Conservation (phyloP, 2,113 vertebrate species). For the Sclerurus mexicanus region DNA sequence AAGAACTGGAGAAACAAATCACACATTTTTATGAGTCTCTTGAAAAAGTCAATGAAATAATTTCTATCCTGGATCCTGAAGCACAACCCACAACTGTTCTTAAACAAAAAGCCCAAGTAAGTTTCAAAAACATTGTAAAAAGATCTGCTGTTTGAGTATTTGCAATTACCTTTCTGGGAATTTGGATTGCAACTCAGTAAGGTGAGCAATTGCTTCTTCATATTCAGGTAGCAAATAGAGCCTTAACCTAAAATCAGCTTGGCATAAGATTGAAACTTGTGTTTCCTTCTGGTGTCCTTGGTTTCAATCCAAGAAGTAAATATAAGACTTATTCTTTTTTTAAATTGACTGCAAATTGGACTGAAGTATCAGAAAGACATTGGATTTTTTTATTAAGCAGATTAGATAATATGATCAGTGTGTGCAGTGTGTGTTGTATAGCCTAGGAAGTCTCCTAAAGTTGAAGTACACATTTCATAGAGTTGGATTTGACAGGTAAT, state of each 20-base stretch:
- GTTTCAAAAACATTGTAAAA: not conserved
- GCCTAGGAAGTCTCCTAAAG: not conserved
- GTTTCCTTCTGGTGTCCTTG: not conserved
- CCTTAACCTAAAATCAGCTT: not conserved
- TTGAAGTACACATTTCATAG: not conserved
- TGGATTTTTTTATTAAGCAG: not conserved
- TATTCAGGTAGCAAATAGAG: not conserved
- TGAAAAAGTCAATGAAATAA: conserved; percentile 84
- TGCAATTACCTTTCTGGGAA: not conserved
- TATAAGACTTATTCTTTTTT: not conserved
- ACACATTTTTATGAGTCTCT: conserved; percentile 87
- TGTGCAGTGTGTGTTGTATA: not conserved
- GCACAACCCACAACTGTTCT: conserved; percentile 80
- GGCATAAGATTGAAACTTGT: not conserved
- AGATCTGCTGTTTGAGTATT: not conserved
- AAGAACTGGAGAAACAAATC: conserved; percentile 92
- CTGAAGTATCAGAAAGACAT: not conserved
- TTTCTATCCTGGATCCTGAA: conserved; percentile 78
- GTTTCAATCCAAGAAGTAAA: not conserved
- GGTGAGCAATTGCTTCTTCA: not conserved
- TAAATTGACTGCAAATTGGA: not conserved
- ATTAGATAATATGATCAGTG: not conserved
- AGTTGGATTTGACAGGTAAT: not conserved
- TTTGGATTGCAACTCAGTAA: not conserved
- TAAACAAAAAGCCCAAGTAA: conserved; percentile 90